Base-by-base conservation (phyloP, 2,888 invertebrate species). In the Alloplasta piceator region DNA sequence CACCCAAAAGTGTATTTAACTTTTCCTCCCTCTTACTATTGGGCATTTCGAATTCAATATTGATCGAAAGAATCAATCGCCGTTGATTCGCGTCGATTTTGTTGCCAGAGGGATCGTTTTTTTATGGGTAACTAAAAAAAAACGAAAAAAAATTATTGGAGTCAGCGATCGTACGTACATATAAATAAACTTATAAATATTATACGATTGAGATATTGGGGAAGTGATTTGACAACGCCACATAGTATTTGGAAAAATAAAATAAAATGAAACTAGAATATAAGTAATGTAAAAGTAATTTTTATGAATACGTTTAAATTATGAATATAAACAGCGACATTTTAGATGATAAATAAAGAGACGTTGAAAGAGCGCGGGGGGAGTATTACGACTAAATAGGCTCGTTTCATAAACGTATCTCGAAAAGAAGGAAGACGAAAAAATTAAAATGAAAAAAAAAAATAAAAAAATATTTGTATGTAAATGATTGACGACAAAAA, bases 401-500 rank as follows among this genome's bases (percentile, higher is more conserved):
- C 87, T 87, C 83, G 86, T 88, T 88, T 89, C 87, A 86, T 88
- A 87, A 88, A 87, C 87, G 89, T 87, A 88, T 89, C 88, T 90
- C 87, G 83, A 81, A 77, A 87, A n/a, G n/a, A 88, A 89, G 90
- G 88, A 87, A 89, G 89, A 87, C 86, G 89, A 88, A 89, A 87
- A 88, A 12, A 52, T 6, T 6, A 52, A n/a, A 52, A 52, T 5
- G 6, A 12, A 50, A 50, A 64, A 74, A 89, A 90, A 90, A 83
- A 88, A 89, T 89, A 91, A 58, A 91, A 90, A 83, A 89, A 89
- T 90, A 91, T 91, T 91, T 90, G 88, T 90, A 91, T 92, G 91
- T 91, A 91, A 89, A 92, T 91, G 89, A 90, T 88, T 88, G 88
- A 90, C 83, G 87, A 90, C 89, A 87, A 87, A 90, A 89, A 89